Evolutionary conservation across 2,113 vertebrate species (phyloP).

Genomic region (Fulmarus glacialis): DNA sequence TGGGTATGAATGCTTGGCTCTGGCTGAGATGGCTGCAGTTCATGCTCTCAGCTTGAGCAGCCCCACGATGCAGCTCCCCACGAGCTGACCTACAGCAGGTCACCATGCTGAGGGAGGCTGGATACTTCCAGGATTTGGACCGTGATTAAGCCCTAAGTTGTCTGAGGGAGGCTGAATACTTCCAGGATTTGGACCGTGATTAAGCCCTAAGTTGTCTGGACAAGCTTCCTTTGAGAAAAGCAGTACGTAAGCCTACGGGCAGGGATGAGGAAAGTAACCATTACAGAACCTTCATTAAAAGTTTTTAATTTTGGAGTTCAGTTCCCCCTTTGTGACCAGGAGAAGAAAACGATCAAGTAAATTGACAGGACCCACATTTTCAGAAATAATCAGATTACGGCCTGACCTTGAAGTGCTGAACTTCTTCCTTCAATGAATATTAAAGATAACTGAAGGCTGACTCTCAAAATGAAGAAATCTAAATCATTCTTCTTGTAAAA

Average conservation of each 20-base stretch:
- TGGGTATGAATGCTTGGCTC: neutral
- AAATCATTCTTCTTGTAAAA: neutral
- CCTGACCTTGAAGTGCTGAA: neutral
- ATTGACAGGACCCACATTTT: neutral
- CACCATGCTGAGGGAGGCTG: neutral
- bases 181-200: neutral
- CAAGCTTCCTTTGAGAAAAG: neutral
- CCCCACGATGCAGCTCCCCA: neutral
- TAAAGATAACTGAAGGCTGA: neutral
- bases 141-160: neutral
- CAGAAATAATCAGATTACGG: neutral
- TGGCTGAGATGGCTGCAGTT: neutral
- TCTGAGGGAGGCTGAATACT: neutral
- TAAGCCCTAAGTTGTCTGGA: neutral
- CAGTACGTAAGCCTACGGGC: rapidly evolving
- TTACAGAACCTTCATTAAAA: neutral
- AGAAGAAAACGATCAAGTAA: neutral
- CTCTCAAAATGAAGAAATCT: neutral
- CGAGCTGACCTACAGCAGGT: neutral
- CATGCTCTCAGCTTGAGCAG: neutral
- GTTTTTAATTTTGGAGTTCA: neutral
- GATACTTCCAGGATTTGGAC: neutral
- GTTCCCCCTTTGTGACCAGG: neutral
- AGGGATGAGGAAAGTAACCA: neutral
- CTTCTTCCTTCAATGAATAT: neutral